Evolutionary conservation across 2,113 vertebrate species (phyloP).

Genomic region (Scortum barcoo): DNA sequence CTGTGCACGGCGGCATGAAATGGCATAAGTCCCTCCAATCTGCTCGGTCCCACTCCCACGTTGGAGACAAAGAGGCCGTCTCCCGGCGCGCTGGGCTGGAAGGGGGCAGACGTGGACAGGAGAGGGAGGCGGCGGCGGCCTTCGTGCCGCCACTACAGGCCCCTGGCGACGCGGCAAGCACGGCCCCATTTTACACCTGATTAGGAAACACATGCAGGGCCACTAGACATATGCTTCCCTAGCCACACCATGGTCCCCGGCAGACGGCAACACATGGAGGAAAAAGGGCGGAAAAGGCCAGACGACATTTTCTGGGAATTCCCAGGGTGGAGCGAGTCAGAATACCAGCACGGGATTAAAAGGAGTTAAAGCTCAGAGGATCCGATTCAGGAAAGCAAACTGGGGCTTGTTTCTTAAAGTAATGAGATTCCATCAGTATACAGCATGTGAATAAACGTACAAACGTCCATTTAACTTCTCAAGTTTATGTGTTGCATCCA

Average conservation of each 20-base stretch:
- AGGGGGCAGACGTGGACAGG: slow-evolving; percentile 70
- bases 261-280: slow-evolving; percentile 58
- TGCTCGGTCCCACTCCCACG: slow-evolving; percentile 61
- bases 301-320: slow-evolving; percentile 32
- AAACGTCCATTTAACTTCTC: not conserved
- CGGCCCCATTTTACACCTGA: slow-evolving; percentile 83
- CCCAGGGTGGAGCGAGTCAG: not conserved
- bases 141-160: slow-evolving; percentile 16
- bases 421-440: not conserved
- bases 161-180: slow-evolving; percentile 69
- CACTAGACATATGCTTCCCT: slow-evolving; percentile 78
- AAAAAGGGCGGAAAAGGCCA: slow-evolving; percentile 61
- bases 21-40: slow-evolving; percentile 79
- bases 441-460: not conserved
- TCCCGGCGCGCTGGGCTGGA: slow-evolving; percentile 65
- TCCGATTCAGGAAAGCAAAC: not conserved
- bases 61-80: slow-evolving; percentile 63
- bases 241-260: slow-evolving; percentile 45
- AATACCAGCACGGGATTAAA: slow-evolving; percentile 46
- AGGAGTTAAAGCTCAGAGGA: not conserved
- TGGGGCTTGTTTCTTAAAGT: not conserved
- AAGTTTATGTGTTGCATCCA: not conserved
- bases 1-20: slow-evolving; percentile 80
- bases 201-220: slow-evolving; percentile 82
- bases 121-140: slow-evolving; percentile 30